Evolutionary conservation across 2,113 vertebrate genomes (phyloP).

Genomic region (Colius striatus): DNA sequence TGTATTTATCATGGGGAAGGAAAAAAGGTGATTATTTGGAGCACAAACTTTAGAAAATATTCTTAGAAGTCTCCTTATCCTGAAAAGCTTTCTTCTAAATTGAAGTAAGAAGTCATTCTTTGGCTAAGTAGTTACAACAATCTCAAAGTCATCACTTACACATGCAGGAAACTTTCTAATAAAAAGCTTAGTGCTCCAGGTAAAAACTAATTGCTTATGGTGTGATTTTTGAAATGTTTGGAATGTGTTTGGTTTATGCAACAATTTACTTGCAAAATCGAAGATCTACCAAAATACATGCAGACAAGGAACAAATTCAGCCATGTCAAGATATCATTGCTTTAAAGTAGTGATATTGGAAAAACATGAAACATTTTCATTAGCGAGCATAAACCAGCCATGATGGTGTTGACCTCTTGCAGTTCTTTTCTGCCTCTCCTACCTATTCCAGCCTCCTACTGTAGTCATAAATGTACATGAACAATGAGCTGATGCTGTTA

Average conservation of each 20-base stretch:
- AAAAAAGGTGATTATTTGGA: background rate
- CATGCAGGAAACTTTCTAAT: too few relatives aligned
- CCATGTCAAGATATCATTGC: background rate
- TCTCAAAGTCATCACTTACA: background rate
- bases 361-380: background rate
- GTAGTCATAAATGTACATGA: background rate
- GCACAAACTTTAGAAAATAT: background rate
- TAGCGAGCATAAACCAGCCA: background rate
- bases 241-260: background rate
- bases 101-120: background rate
- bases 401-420: background rate
- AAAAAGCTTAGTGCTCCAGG: background rate
- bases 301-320: background rate
- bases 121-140: background rate
- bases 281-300: background rate
- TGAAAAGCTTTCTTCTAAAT: background rate
- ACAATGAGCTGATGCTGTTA: background rate
- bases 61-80: background rate
- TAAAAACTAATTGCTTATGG: background rate
- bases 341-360: background rate
- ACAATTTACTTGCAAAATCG: background rate
- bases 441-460: background rate
- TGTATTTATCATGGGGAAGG: background rate
- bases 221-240: background rate
- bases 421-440: background rate